Evolutionary conservation across 92 coral and sea anemone genomes (phyloP), one percentile per base, ranked within the genome.

Genomic region (Paramuricea clavata): DNA sequence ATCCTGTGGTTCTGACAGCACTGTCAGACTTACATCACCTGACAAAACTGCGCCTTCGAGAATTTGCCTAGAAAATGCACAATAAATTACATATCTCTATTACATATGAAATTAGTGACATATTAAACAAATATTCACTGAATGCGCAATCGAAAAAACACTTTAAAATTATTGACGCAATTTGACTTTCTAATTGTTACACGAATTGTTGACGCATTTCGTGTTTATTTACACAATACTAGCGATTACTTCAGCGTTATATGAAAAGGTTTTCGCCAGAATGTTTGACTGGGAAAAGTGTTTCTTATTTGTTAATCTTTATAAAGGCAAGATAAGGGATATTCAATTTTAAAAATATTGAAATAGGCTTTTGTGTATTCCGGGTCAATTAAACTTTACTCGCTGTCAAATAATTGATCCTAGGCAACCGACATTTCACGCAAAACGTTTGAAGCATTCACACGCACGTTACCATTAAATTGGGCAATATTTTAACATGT

Each of bases 1-100:
- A 65, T 65, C n/a, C 39, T 31, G 6, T 65, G 72, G 39, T 65
- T 65, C 42, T 10, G n/a, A n/a, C n/a, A 39, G 57, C 30, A 72
- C 57, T 8, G 52, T 72, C 57, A 72, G 28, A 22, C 27, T 19
- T 3, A 72, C 78, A 11, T 72, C 31, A 16, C 78, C 78, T 36
- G 78, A 27, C 9, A 13, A 39, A 72, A 72, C 78, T 10, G 78
- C 52, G 17, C 36, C 78, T n/a, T 72, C 56, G 1, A 72, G 78
- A 39, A 44, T n/a, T 44, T 35, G 50, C 44, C 78, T 72, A 72
- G 12, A 16, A 39, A 44, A 22, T 31, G 30, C 52, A 33, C 50
- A 72, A 72, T 23, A 10, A 16, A 10, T 5, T 15, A 35, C 27
- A n/a, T n/a, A n/a, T n/a, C n/a, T n/a, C n/a, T n/a, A 35, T 34